Conservation (phyloP, 2,888 invertebrate species). For the Acronicta leporina region DNA sequence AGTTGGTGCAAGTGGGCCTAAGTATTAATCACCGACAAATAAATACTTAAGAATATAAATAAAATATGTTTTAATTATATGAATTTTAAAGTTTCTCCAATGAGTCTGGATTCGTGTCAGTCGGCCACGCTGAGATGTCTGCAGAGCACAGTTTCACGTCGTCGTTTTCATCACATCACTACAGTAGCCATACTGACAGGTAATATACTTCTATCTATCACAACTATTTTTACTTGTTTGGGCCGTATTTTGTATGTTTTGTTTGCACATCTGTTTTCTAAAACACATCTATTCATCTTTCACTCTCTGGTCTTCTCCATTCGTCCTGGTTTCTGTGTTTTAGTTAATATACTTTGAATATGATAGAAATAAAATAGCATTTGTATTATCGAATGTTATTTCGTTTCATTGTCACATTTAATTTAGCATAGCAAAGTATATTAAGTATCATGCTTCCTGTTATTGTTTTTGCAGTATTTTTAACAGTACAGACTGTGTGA, state of each 20-base stretch:
- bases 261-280: conserved; percentile 47
- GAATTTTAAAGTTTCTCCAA: conserved; percentile 84
- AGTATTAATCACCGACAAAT: too few species aligned
- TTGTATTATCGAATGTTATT: conserved; percentile 22
- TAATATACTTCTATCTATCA: conserved; percentile 56
- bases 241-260: conserved; percentile 27
- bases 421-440: conserved; percentile 47
- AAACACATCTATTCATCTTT: conserved; percentile 32
- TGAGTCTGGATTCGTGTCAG: conserved; percentile 87
- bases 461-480: conserved; percentile 88
- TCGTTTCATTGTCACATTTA: conserved; percentile 4
- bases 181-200: conserved; percentile 85
- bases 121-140: conserved; percentile 84
- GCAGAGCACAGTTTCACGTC: conserved; percentile 84
- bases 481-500: conserved; percentile 88
- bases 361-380: conserved; percentile 8
- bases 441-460: conserved; percentile 75
- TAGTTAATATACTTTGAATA: conserved; percentile 50
- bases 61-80: conserved; percentile 34
- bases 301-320: conserved; percentile 42
- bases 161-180: conserved; percentile 83
- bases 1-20: too few species aligned
- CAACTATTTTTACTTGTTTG: conserved; percentile 46
- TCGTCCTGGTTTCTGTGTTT: conserved; percentile 42
- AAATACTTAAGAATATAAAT: background rate